phyloP scores from a whole-genome alignment of 2,888 invertebrate species.

The Pristionchus arcanus region DNA sequence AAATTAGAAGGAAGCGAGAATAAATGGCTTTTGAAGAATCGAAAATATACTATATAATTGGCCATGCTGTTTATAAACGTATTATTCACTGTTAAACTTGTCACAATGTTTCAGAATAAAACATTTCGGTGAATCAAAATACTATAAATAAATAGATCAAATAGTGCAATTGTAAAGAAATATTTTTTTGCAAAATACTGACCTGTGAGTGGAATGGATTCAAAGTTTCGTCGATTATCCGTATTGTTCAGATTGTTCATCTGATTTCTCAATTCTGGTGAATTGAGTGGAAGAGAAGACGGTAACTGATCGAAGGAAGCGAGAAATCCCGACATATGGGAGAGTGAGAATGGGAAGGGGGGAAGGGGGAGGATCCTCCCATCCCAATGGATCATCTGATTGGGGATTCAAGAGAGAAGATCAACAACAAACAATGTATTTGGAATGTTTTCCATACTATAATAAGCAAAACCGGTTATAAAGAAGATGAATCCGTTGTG shows the following conservation, averaged over 20 bases:
- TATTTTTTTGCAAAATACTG: neutral
- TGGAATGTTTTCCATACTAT: too few relatives aligned
- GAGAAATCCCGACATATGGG: constrained; percentile 50
- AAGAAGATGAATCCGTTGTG: too few relatives aligned
- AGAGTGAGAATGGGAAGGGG: constrained; percentile 48
- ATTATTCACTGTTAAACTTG: too few relatives aligned
- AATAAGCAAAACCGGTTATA: too few relatives aligned
- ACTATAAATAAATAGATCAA: too few relatives aligned
- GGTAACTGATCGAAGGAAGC: constrained; percentile 45
- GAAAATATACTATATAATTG: neutral
- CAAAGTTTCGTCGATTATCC: constrained; percentile 5
- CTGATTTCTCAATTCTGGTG: neutral
- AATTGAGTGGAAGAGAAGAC: constrained; percentile 17
- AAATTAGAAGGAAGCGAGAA: neutral
- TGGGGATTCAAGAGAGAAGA: neutral
- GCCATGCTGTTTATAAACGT: neutral
- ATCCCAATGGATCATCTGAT: neutral
- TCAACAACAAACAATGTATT: neutral
- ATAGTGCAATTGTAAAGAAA: too few relatives aligned
- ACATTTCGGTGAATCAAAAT: too few relatives aligned
- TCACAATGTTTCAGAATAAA: neutral
- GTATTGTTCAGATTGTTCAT: neutral
- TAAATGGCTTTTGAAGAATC: neutral
- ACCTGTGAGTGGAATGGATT: neutral
- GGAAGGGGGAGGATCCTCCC: constrained; percentile 40